phyloP scores from a whole-genome alignment of 2,113 vertebrate genomes.

The Gracilinanus agilis region DNA sequence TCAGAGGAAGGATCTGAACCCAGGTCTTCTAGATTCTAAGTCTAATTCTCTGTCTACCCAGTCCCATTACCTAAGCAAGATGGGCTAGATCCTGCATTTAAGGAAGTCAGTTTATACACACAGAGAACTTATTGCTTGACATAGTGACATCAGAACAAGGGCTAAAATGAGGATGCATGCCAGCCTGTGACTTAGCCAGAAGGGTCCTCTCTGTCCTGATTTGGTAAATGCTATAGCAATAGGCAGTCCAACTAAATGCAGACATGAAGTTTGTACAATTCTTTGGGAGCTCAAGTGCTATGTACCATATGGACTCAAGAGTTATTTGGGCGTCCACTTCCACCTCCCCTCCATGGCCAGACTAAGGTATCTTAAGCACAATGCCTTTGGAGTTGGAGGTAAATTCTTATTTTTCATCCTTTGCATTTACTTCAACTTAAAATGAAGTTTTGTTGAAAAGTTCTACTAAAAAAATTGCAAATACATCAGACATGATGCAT shows the following conservation, averaged over 20 bases:
- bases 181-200: not conserved
- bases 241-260: not conserved
- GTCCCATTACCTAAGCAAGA: not conserved
- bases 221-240: not conserved
- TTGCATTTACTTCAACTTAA: conserved; percentile 20
- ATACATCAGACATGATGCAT: conserved; percentile 12
- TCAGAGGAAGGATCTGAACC: not conserved
- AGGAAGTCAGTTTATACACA: not conserved
- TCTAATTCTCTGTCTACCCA: not conserved
- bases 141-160: not conserved
- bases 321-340: not conserved
- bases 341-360: not conserved
- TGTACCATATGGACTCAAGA: not conserved
- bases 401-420: not conserved
- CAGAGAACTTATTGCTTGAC: not conserved
- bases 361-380: not conserved
- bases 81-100: not conserved
- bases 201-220: not conserved
- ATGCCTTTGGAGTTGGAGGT: not conserved
- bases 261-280: not conserved
- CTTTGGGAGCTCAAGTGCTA: not conserved
- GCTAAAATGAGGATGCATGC: not conserved
- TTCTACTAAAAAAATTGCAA: conserved; percentile 1
- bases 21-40: not conserved
- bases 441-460: conserved; percentile 22